Base-by-base conservation (phyloP, 1,140 invertebrate genomes). In the Yoshiicerus persimilis region DNA sequence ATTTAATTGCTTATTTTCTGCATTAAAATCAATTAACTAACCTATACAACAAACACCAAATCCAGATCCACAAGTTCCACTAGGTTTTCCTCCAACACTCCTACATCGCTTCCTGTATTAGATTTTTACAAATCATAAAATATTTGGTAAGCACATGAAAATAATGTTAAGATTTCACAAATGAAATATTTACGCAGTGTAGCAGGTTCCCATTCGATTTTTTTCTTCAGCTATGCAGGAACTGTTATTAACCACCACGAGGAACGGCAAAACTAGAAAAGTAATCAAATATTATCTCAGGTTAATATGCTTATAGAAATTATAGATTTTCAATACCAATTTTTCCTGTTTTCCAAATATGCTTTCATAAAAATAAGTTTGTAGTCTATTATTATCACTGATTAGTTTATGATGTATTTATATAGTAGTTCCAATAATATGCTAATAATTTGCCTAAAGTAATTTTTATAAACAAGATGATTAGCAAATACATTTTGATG, bases 41-140 rank as follows among this genome's bases (percentile, higher is more conserved):
- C 89, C 77, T 56, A 90, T 56, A 62, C 90, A 90, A 64, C 90
- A 90, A 83, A 88, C 87, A 10, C 90, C 90, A 80, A 88, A 90
- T 25, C 66, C 66, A 36, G 64, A 84, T 30, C 87, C 88, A 56
- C 90, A 90, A 66, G 56, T 64, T 0, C 90, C 90, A 62, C 90
- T 89, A 0, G 56, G 6, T 20, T 39, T 47, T 25, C 90, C 90
- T 9, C 86, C 86, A 32, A 87, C 70, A 41, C 16, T 47, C 84
- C 30, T 86, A 86, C 90, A 90, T 64, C 89, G 90, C 8, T 84
- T 64, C n/a, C 86, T 90, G 70, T 2, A 80, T 20, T 39, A 39
- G 38, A n/a, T n/a, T n/a, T n/a, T 39, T 39, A 39, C 38, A 9
- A 41, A 41, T 13, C 2, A 16, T 41, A 2, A 41, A 2, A 2